A percentile compares a stretch with the other conserved stretches of the same genome.
Evolutionary conservation across 2,113 vertebrate species (phyloP).

Genomic region (Saccopteryx bilineata): DNA sequence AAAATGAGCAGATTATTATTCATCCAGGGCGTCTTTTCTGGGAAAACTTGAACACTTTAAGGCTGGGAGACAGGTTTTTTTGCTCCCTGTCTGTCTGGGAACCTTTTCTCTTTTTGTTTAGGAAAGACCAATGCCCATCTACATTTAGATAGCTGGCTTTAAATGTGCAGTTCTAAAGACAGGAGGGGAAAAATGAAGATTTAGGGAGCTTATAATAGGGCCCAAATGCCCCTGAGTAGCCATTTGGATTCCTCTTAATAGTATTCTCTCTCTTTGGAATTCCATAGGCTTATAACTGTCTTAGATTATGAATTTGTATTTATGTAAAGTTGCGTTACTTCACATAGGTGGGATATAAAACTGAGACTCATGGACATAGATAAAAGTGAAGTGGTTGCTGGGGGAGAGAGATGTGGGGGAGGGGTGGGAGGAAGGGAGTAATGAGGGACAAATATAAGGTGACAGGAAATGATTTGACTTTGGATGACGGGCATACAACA

Average conservation of each 20-base stretch:
- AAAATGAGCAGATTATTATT: neutral
- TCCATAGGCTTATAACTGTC: neutral
- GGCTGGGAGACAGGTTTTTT: neutral
- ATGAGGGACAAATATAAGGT: no score
- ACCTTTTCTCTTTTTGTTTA: neutral
- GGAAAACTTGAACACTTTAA: neutral
- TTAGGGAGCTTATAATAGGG: neutral
- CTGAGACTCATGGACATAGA: no score
- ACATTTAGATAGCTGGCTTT: neutral
- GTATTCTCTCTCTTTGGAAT: neutral
- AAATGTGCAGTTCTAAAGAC: neutral
- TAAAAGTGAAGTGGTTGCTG: no score
- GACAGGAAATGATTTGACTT: no score
- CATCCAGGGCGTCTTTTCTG: neutral
- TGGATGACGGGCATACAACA: no score
- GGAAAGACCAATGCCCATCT: neutral
- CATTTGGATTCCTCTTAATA: neutral
- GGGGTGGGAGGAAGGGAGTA: no score
- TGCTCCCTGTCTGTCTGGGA: neutral
- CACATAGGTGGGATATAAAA: no score
- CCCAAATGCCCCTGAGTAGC: neutral
- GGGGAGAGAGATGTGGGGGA: no score
- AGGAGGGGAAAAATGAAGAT: neutral
- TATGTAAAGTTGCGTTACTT: neutral
- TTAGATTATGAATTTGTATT: neutral